Evolutionary conservation across 2,113 vertebrate genomes (phyloP), one percentile per base, ranked within the genome.

Genomic region (Elaphurus davidianus): DNA sequence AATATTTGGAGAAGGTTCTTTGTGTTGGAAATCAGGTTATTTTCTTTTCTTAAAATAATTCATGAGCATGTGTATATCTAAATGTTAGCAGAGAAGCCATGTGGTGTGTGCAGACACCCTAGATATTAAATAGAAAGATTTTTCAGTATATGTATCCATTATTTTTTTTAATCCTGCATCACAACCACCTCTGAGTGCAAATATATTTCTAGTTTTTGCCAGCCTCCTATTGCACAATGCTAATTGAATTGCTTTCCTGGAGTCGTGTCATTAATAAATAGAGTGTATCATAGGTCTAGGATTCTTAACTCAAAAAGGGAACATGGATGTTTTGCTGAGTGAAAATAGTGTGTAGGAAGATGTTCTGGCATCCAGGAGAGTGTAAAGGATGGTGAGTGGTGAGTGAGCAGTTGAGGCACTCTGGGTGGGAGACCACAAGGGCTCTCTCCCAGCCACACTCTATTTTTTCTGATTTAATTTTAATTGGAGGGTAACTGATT

Each of bases 161-260:
- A 84, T 95, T 87, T 94, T 87, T 83, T 85, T 74, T 36, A 96
- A 96, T 88, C 54, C 91, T 71, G 17, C 10, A 79, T 96, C 57
- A 78, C 60, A 87, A 45, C 59, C 21, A 84, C 64, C 43, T 71
- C 50, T 55, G 19, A 92, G 84, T 92, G 28, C 55, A 96, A 96
- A 92, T 95, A 59, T 85, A 96, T 89, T 96, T 96, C 87, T 98
- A 59, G 81, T 90, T 93, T 81, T 81, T 89, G 33, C 45, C 78
- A 76, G 67, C n/a, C 45, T 90, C 85, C 90, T 87, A 54, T 79
- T 79, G 83, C 62, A 93, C 94, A 93, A 90, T 97, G 90, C 95
- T 97, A 97, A 98, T 82, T 94, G 97, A 97, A 96, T 89, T 45
- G 27, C 92, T 92, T 90, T 97, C 92, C 87, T 83, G 54, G 90